phyloP scores from a whole-genome alignment of 2,797 vertebrate genomes.

The Petrocephalus sullivani region DNA sequence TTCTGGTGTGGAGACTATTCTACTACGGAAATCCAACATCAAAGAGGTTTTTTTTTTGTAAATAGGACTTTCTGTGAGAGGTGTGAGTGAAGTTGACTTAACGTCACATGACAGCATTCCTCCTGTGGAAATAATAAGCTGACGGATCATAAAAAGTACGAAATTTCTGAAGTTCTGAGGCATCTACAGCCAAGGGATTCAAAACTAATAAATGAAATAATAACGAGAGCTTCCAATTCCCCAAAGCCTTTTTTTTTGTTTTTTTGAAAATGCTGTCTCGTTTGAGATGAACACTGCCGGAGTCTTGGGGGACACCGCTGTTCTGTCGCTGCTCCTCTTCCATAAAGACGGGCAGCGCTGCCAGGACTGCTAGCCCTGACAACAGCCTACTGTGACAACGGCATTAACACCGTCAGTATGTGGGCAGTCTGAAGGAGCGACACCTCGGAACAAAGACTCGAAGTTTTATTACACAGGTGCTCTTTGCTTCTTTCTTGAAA shows the following conservation, averaged over 20 bases:
- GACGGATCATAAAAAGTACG: conserved; percentile 46
- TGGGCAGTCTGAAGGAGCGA: neutral
- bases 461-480: neutral
- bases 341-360: neutral
- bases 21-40: conserved; percentile 37
- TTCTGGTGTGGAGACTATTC: conserved; percentile 18
- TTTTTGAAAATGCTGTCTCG: conserved; percentile 35
- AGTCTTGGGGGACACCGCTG: conserved; percentile 34
- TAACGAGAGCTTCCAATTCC: conserved; percentile 41
- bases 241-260: conserved; percentile 22
- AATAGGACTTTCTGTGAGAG: conserved; percentile 27
- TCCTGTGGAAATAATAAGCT: conserved; percentile 44
- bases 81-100: conserved; percentile 34
- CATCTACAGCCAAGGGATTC: conserved; percentile 47
- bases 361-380: neutral
- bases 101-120: conserved; percentile 34
- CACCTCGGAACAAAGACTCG: neutral
- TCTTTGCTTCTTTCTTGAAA: neutral
- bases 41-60: conserved; percentile 41
- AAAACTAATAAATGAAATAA: conserved; percentile 48
- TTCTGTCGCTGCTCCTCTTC: conserved; percentile 31
- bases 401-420: neutral
- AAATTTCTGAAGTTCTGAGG: conserved; percentile 47
- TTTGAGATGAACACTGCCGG: conserved; percentile 42
- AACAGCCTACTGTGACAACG: neutral